These are phyloP conservation scores for Agonopterix arenella DNA, from an alignment of 2,888 invertebrate species.

Conservation along the genomic window DNA sequence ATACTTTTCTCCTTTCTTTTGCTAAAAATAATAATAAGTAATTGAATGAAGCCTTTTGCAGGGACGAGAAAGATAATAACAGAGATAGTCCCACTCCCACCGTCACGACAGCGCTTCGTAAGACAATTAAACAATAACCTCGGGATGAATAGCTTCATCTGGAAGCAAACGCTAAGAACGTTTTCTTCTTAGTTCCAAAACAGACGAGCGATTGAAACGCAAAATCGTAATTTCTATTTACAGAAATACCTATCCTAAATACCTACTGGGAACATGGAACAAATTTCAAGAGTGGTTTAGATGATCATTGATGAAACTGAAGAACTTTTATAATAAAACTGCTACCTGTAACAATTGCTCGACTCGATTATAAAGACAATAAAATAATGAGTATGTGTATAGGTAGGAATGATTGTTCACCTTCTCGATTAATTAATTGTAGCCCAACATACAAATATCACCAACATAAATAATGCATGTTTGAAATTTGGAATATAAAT, in stretches of 20 bases:
- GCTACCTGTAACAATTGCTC: not conserved
- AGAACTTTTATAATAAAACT: not conserved
- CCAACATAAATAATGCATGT: too few species aligned
- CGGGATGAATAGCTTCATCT: slow-evolving; percentile 53
- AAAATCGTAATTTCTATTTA: not conserved
- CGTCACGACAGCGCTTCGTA: slow-evolving; percentile 29
- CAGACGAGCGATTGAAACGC: not conserved
- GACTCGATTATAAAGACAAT: too few species aligned
- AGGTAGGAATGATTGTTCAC: too few species aligned
- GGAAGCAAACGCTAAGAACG: not conserved
- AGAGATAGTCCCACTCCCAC: not conserved
- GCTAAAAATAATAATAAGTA: too few species aligned
- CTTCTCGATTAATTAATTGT: too few species aligned
- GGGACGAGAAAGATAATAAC: not conserved
- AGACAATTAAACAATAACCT: slow-evolving; percentile 63
- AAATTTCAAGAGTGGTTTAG: not conserved
- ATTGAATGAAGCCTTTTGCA: not conserved
- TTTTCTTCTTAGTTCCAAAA: not conserved
- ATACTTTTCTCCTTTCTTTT: not conserved
- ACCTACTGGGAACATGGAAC: not conserved
- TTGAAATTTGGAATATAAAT: too few species aligned
- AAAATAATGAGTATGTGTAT: too few species aligned
- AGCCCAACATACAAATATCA: too few species aligned
- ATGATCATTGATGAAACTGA: not conserved
- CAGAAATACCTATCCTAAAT: not conserved